Conservation (phyloP, 2,797 vertebrate genomes). For the Chloroceryle amazona region DNA sequence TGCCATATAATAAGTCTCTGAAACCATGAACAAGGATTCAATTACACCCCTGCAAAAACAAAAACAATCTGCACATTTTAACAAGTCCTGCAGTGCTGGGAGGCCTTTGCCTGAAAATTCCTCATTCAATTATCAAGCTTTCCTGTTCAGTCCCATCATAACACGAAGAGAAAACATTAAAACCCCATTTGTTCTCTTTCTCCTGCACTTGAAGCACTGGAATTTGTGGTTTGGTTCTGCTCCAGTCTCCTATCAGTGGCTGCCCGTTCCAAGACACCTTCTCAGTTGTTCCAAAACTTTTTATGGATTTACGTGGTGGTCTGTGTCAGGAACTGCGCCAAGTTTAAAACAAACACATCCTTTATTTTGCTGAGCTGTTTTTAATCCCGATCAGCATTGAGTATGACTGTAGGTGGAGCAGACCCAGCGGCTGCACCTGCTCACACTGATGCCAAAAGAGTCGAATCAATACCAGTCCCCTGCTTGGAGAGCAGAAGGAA, state of each 20-base stretch:
- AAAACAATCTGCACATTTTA: neutral
- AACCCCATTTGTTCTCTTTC: neutral
- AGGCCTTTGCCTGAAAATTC: neutral
- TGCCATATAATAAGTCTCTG: fast-evolving
- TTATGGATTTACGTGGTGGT: neutral
- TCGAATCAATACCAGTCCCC: fast-evolving
- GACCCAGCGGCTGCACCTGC: neutral
- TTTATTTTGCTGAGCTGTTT: neutral
- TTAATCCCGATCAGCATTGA: neutral
- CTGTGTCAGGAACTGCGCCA: neutral
- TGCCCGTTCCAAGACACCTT: neutral
- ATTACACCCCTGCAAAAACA: neutral
- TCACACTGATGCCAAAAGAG: neutral
- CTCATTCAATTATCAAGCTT: neutral
- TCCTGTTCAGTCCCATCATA: neutral
- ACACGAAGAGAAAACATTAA: neutral
- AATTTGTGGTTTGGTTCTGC: neutral
- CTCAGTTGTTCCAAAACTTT: neutral
- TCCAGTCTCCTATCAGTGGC: neutral
- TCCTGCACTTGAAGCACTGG: neutral
- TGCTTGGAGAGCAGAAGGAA: neutral
- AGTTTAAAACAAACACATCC: neutral
- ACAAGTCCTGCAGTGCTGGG: neutral
- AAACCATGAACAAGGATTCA: neutral
- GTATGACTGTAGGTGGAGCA: fast-evolving